phyloP scores from a whole-genome alignment of 2,797 vertebrate genomes.

The Anas bernieri region DNA sequence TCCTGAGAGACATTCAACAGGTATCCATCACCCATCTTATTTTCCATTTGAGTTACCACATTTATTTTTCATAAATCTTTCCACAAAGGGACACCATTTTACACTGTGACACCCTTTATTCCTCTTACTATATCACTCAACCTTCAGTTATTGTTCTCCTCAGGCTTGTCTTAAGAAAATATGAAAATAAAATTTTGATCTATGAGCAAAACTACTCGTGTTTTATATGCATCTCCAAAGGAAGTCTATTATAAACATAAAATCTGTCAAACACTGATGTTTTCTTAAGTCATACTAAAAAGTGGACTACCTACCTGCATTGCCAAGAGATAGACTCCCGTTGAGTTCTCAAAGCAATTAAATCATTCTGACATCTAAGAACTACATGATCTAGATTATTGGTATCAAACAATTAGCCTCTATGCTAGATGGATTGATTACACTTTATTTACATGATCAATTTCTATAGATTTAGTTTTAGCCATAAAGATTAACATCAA shows the following conservation, averaged over 20 bases:
- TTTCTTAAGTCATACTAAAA: not conserved
- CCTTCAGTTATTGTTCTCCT: not conserved
- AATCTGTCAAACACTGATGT: too few relatives aligned
- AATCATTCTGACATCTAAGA: not conserved
- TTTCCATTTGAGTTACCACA: not conserved
- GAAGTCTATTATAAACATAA: not conserved
- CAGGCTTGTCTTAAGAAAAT: not conserved
- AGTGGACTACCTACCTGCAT: not conserved
- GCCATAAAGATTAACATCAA: not conserved
- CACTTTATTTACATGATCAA: not conserved
- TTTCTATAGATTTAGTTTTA: not conserved
- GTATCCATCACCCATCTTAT: not conserved
- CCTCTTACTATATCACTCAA: not conserved
- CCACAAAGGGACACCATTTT: not conserved
- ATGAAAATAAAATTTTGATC: not conserved
- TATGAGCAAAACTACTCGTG: not conserved
- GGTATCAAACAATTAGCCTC: not conserved
- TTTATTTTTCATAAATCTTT: not conserved
- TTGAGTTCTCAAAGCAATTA: not conserved
- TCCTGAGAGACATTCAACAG: not conserved
- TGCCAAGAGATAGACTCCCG: not conserved
- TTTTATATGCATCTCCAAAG: not conserved
- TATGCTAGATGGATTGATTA: not conserved
- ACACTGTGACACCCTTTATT: not conserved
- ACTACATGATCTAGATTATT: not conserved